Percentiles rank a stretch among this genome's conserved stretches.
Conservation (phyloP, 1,140 invertebrate genomes). For the Bombus difficillimus region DNA sequence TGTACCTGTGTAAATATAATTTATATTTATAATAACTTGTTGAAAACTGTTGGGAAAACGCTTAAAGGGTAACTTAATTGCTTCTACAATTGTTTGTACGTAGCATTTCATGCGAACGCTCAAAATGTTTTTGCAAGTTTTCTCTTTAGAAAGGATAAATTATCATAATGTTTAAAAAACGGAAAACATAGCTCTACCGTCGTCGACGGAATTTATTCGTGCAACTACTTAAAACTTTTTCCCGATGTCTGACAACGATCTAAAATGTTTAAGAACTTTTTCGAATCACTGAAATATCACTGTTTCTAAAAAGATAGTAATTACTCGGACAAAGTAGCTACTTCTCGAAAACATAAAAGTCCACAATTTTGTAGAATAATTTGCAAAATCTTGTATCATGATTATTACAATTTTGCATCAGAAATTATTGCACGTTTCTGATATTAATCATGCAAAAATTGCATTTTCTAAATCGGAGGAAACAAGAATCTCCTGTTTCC, state of each 20-base stretch:
- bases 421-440: neutral
- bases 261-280: neutral
- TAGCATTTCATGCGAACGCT: no score
- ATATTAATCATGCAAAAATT: neutral
- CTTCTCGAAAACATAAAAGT: no score
- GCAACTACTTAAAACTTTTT: neutral
- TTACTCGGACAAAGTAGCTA: neutral
- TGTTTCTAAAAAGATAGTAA: neutral
- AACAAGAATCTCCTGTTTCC: neutral
- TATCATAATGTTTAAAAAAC: neutral
- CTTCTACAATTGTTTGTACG: neutral
- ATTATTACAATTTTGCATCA: neutral
- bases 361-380: neutral
- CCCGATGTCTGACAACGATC: neutral
- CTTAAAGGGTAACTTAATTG: neutral
- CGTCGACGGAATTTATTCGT: neutral
- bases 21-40: no score
- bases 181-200: neutral
- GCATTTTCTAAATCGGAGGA: neutral
- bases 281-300: neutral
- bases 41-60: no score
- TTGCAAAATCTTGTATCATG: neutral
- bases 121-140: no score
- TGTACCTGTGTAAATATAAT: neutral
- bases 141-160: neutral